Conservation (phyloP, 2,797 vertebrate genomes). For the Peromyscus eremicus region DNA sequence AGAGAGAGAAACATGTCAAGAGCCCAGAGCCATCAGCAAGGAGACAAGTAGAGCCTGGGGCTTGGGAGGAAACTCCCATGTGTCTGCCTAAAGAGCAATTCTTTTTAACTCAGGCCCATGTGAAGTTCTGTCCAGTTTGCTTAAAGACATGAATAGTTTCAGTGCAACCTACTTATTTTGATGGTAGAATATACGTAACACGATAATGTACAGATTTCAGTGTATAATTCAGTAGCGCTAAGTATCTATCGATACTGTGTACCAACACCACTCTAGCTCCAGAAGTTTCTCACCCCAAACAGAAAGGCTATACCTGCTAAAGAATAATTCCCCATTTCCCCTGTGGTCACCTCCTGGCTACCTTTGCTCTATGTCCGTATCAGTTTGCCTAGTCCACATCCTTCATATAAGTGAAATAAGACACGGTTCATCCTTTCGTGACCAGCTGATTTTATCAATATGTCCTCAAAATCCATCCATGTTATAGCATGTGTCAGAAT, state of each 20-base stretch:
- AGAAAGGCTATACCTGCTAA: background rate
- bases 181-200: background rate
- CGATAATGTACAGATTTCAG: background rate
- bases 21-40: background rate
- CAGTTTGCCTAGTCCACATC: background rate
- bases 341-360: background rate
- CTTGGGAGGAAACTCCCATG: background rate
- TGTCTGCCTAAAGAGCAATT: background rate
- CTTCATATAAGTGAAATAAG: background rate
- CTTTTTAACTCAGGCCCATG: background rate
- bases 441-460: background rate
- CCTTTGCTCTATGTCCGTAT: background rate
- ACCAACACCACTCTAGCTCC: background rate
- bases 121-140: background rate
- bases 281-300: conserved; percentile 7
- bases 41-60: background rate
- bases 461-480: background rate
- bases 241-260: background rate
- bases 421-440: background rate
- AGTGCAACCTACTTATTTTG: background rate
- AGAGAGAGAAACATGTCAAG: background rate
- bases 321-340: background rate
- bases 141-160: conserved; percentile 34
- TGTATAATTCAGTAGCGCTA: background rate
- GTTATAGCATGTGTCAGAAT: background rate